Evolutionary conservation across 2,113 vertebrate species (phyloP), one percentile per base, ranked within the genome.

Genomic region (Xyliphius kryptos): DNA sequence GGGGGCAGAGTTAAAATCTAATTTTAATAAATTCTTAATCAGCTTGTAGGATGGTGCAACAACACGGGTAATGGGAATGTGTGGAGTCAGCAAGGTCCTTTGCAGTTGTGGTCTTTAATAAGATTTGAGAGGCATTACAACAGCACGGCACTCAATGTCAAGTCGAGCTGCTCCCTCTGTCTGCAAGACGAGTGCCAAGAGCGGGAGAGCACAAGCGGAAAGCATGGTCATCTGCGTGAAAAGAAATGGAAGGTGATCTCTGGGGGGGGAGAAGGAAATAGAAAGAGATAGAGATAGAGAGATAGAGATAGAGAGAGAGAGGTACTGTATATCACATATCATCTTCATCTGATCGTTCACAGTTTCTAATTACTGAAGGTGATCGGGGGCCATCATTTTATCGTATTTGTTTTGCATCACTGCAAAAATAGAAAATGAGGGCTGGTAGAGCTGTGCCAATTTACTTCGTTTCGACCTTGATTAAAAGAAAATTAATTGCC

Each of bases 401-500:
- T 96, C 93, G 88, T 93, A 95, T 97, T 98, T 97, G 93, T 97
- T 97, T 97, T 97, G 92, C 93, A 95, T 94, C 91, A 88, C 89
- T 94, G 93, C 92, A 93, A 97, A 97, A 97, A 95, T 91, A 97
- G 92, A 96, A 92, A 94, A 94, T 92, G 93, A 95, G 92, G 91
- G 91, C 87, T 93, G 88, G 89, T 90, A 90, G 90, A 94, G 89
- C 92, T 80, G 87, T 88, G 86, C 91, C 94, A 93, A 94, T 97
- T 95, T 94, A 95, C 92, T 96, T 94, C 91, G 92, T 94, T 89
- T 94, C 91, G 91, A 95, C 95, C 94, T 97, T 98, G 94, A 96
- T 97, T 97, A 97, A 95, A 95, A 95, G 91, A 98, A 98, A 97
- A 98, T 98, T 97, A 97, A 97, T 97, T 97, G 93, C 92, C 82